Base-by-base conservation (phyloP, 2,797 vertebrate species). In the Linurgus olivaceus region DNA sequence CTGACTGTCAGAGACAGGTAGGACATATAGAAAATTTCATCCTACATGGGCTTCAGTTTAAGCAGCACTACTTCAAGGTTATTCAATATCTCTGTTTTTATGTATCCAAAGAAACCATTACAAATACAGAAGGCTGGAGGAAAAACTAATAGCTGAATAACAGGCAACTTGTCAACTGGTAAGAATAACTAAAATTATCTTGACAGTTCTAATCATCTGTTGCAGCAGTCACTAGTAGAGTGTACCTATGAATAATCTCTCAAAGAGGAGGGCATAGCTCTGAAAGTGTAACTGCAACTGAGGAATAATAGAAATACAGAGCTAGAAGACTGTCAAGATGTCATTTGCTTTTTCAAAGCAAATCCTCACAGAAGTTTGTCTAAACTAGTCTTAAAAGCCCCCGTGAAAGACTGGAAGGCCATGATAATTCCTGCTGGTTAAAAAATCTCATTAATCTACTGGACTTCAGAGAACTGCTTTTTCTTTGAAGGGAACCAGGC, bases 401-500 rank as follows among this genome's bases (percentile, higher is more conserved):
- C 57, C 7, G 38, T 72, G 85, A 88, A 93, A 75, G 68, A 86
- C 90, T 95, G 88, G 80, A 88, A 95, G 77, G 90, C 86, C 86
- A 59, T 9, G 86, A 93, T 96, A 95, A 90, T 95, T 88, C 88
- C 55, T 96, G 33, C 71, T 92, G 88, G 79, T 63, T 84, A 33
- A 77, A 86, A 86, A 95, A 76, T 78, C 86, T 96, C 93, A 90
- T 92, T 95, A 93, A 94, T 95, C 70, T 78, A 70, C 75, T 44
- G 88, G 76, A 95, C 83, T 93, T 94, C 62, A 94, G 75, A 96
- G 70, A 95, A 90, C 31, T 81, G 21, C 8, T 68, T 95, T 95
- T 93, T 88, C 90, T 96, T 96, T 97, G 80, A 95, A 96, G 86
- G 86, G 84, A 96, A 90, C 25, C 47, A 94, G 73, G 54, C 86